Evolutionary conservation across 1,140 invertebrate species (phyloP).

Genomic region (Oppia nitens): DNA sequence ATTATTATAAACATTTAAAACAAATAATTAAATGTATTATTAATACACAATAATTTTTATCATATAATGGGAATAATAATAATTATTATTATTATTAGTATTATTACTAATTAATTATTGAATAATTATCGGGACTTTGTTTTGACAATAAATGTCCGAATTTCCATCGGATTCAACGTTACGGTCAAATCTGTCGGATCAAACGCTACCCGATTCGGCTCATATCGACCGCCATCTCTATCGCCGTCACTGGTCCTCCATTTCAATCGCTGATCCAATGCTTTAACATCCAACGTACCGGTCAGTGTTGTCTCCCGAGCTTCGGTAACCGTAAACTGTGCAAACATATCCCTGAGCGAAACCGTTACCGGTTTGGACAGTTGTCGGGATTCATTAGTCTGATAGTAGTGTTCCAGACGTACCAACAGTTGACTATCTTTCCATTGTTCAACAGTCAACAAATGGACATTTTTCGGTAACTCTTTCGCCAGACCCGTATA

Average conservation of each 20-base stretch:
- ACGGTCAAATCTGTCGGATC: constrained; percentile 26
- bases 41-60: too few relatives aligned
- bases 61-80: too few relatives aligned
- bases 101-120: too few relatives aligned
- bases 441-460: constrained; percentile 74
- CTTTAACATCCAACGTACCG: constrained; percentile 45
- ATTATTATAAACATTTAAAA: too few relatives aligned
- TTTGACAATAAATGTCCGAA: constrained; percentile 38
- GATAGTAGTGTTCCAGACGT: constrained; percentile 71
- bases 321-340: constrained; percentile 35
- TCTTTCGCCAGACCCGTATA: constrained; percentile 29
- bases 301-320: constrained; percentile 46
- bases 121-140: background rate
- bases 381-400: constrained; percentile 43
- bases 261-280: constrained; percentile 17
- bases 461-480: constrained; percentile 58
- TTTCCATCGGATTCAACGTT: constrained; percentile 41
- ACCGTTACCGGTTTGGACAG: constrained; percentile 37
- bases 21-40: too few relatives aligned
- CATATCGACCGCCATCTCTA: background rate
- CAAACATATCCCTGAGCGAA: constrained; percentile 36
- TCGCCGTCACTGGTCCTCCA: constrained; percentile 4
- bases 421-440: constrained; percentile 46
- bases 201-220: background rate
- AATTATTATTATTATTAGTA: too few relatives aligned